Evolutionary conservation across 2,888 invertebrate species (phyloP), one percentile per base, ranked within the genome.

Genomic region (Hirtodrosophila cameraria): DNA sequence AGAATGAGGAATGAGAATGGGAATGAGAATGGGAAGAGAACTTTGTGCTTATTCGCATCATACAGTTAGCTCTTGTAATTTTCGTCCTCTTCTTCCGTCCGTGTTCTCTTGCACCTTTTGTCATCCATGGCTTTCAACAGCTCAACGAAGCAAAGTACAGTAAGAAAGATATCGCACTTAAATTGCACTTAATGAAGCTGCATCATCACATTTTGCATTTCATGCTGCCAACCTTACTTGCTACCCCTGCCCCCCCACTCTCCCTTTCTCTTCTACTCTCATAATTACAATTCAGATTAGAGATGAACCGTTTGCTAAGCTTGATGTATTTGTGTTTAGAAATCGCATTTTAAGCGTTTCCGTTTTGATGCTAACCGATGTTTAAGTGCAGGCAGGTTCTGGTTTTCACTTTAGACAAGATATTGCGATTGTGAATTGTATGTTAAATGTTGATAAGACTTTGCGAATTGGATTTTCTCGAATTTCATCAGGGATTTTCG

Each of bases 151-250:
- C 57, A 31, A 9, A 16, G 38, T 53, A 35, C 38, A 50, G 38
- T 49, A 38, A 64, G 84, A 59, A 72, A 84, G 75, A 80, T 76
- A 84, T 84, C 73, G 84, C 81, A 78, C 82, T 79, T 85, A 79
- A 79, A 85, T 85, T 75, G 82, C 86, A 80, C 85, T 80, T 80
- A 80, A 80, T 86, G 79, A 80, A 80, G 79, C 79, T 86, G 86
- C 79, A 86, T 80, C 86, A 79, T 79, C 86, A 86, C 84, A 86
- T 80, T 80, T 86, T 80, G 86, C 79, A 86, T 80, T 79, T 84
- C 74, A 68, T 53, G 43, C 59, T 38, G 48, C 12, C 42, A 18
- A 27, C 13, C 39, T 38, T 36, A 30, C 16, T 36, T 11, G 33
- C n/a, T 7, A 8, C 16, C 1, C 6, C 33, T 9, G 20, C 38